Evolutionary conservation across 2,797 vertebrate genomes (phyloP).

Genomic region (Esox lucius): DNA sequence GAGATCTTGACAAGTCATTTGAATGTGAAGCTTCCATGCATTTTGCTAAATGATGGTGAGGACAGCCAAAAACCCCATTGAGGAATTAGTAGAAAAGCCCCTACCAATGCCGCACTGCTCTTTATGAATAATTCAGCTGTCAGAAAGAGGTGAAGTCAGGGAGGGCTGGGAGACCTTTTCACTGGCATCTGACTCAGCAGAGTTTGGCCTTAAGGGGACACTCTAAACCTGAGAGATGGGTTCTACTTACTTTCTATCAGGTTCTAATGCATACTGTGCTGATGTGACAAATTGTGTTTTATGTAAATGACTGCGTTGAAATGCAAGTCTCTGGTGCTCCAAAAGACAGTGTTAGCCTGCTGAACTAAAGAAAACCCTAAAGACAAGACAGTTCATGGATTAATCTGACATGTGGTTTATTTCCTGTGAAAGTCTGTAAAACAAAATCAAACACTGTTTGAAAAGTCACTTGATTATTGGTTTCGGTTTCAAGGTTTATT

Average conservation of each 20-base stretch:
- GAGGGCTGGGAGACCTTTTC: constrained; percentile 69
- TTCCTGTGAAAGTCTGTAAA: background rate
- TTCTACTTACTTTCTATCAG: constrained; percentile 42
- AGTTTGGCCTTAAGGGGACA: constrained; percentile 64
- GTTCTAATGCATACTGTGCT: constrained; percentile 29
- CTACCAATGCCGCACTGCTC: constrained; percentile 53
- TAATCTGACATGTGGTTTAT: background rate
- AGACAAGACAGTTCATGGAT: constrained; percentile 4
- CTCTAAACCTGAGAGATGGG: constrained; percentile 52
- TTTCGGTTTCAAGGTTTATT: too few species aligned
- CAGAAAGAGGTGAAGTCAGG: constrained; percentile 60
- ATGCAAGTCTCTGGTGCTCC: background rate
- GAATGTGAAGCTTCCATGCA: constrained; percentile 11
- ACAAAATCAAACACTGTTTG: background rate
- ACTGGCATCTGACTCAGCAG: constrained; percentile 70
- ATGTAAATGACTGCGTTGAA: background rate
- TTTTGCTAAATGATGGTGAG: constrained; percentile 46
- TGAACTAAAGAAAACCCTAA: constrained; percentile 6
- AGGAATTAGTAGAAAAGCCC: constrained; percentile 70
- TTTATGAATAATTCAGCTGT: constrained; percentile 74
- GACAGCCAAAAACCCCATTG: constrained; percentile 76
- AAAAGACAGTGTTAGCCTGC: background rate
- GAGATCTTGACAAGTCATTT: constrained; percentile 51
- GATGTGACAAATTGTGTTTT: background rate
- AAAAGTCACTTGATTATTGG: background rate